Evolutionary conservation across 1,140 invertebrate species (phyloP), one percentile per base, ranked within the genome.

Genomic region (Drosophila novamexicana): DNA sequence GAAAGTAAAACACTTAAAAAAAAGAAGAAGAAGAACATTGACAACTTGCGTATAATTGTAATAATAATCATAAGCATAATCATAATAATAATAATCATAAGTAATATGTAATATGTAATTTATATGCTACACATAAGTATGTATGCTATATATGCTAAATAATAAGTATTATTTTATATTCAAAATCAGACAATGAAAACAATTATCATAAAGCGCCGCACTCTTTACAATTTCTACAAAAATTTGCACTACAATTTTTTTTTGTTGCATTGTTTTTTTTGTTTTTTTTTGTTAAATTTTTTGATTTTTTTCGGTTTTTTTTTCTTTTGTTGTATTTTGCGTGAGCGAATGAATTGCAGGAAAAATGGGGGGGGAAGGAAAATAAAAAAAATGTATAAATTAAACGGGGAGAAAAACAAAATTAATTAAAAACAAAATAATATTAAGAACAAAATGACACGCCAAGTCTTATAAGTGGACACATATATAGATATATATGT

Each of bases 151-250:
- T 74, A 68, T 34, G 40, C 64, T 74, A 73, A 8, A 37, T 71
- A 44, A 52, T 70, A 64, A 70, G 50, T 74, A 47, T 63, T 40
- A 40, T 47, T 42, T 37, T 47, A 39, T 39, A 42, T 58, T 49
- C 7, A 68, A 68, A 75, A 71, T 75, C 67, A 71, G 67, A 75
- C 67, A 71, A 53, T 73, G n/a, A 67, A 71, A 75, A 75, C 52
- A 75, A 75, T 75, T 45, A 64, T 65, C 37, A 75, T 54, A 53
- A 71, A 52, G 56, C 64, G 68, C 68, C 68, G 62, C 62, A 65
- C 42, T 68, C 29, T 68, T 61, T 68, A 67, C 64, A 68, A 16
- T 54, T 54, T 68, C 70, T 68, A 75, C 40, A 14, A 64, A 63
- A 69, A 42, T 69, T 69, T 59, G 54, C 44, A 59, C 65, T 68